Evolutionary conservation across 2,797 vertebrate genomes (phyloP).

Genomic region (Lindbergichthys nudifrons): DNA sequence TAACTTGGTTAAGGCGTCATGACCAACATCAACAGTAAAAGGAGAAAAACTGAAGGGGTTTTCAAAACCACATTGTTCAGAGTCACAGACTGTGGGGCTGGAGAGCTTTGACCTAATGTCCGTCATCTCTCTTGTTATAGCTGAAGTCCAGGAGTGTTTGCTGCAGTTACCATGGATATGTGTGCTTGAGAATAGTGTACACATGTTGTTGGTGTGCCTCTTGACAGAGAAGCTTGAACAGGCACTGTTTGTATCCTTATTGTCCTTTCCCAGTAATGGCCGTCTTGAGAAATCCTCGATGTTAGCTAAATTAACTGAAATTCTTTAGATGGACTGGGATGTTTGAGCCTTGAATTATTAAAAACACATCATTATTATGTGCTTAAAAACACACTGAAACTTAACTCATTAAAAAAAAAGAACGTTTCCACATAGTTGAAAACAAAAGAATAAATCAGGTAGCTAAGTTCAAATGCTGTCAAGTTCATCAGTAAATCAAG

Average conservation of each 20-base stretch:
- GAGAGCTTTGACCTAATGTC: background rate
- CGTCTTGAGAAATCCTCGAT: constrained; percentile 41
- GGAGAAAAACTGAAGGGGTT: too few species aligned
- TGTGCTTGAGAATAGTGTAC: background rate
- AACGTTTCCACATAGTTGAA: constrained; percentile 2
- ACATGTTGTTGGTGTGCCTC: constrained; percentile 2
- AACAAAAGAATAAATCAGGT: constrained; percentile 1
- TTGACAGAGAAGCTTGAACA: background rate
- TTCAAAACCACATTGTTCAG: too few species aligned
- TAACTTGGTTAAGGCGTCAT: too few species aligned
- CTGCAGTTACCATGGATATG: background rate
- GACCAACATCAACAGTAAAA: too few species aligned
- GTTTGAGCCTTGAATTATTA: constrained; percentile 35
- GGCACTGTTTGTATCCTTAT: background rate
- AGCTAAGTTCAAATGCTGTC: background rate
- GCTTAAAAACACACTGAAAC: constrained; percentile 19
- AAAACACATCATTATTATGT: constrained; percentile 39
- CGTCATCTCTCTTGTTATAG: background rate
- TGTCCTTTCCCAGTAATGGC: constrained; percentile 24
- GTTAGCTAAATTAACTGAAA: constrained; percentile 42
- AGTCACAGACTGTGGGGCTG: too few species aligned
- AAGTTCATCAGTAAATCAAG: constrained; percentile 20
- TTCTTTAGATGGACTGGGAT: constrained; percentile 3
- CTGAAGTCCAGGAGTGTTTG: background rate
- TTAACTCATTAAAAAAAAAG: background rate